Evolutionary conservation across 2,797 vertebrate genomes (phyloP).

Genomic region (Sebastiscus tertius): DNA sequence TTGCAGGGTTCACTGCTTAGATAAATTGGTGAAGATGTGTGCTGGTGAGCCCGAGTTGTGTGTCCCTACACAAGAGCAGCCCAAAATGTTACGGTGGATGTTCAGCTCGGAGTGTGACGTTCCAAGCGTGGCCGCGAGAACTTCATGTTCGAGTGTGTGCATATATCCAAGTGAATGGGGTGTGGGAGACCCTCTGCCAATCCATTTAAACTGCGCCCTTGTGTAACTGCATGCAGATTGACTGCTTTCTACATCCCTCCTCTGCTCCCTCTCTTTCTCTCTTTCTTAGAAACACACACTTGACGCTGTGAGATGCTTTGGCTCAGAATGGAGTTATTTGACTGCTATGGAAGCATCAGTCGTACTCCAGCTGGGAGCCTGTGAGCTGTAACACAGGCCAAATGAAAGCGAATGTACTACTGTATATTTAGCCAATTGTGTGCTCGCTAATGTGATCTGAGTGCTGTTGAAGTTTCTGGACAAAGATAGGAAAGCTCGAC

Average conservation of each 20-base stretch:
- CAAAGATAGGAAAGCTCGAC: conserved; percentile 51
- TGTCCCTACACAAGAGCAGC: conserved; percentile 20
- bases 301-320: conserved; percentile 34
- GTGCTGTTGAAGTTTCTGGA: conserved; percentile 55
- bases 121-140: conserved; percentile 47
- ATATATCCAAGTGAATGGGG: conserved; percentile 37
- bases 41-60: conserved; percentile 29
- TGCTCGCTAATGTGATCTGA: conserved; percentile 53
- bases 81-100: conserved; percentile 48
- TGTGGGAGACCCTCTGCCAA: conserved; percentile 60
- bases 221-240: conserved; percentile 63
- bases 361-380: conserved; percentile 57
- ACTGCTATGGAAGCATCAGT: conserved; percentile 48
- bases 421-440: conserved; percentile 48
- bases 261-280: conserved; percentile 17
- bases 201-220: conserved; percentile 66
- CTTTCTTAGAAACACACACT: conserved; percentile 32
- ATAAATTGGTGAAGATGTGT: conserved; percentile 39
- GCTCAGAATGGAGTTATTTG: conserved; percentile 51
- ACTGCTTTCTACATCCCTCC: conserved; percentile 39
- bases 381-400: conserved; percentile 51
- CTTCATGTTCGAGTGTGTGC: conserved; percentile 51
- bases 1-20: conserved; percentile 26
- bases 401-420: conserved; percentile 51
- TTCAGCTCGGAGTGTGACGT: conserved; percentile 47